These are phyloP conservation scores for Drosophila glabriapex DNA, from an alignment of 2,888 invertebrate genomes.

Conservation along the genomic window DNA sequence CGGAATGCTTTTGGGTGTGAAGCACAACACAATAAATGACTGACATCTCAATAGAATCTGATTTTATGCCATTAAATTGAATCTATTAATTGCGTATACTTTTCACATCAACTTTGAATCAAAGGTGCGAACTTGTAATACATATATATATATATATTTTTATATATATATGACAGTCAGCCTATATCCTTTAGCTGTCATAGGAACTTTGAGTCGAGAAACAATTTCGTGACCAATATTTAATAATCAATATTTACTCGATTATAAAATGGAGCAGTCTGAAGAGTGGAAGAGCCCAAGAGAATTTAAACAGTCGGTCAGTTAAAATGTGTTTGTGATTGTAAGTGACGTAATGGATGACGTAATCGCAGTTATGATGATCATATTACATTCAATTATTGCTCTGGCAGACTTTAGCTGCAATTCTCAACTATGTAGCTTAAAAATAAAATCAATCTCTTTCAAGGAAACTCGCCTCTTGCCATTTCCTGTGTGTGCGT, in stretches of 20 bases:
- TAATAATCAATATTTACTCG: neutral
- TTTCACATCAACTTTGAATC: neutral
- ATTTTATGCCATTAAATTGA: neutral
- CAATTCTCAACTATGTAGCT: neutral
- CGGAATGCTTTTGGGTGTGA: slow-evolving; percentile 1
- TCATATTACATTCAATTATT: neutral
- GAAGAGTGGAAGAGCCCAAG: neutral
- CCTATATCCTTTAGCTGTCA: neutral
- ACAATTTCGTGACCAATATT: neutral
- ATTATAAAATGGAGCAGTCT: neutral
- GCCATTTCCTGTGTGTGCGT: slow-evolving; percentile 59
- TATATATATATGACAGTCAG: neutral
- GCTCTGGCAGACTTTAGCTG: neutral
- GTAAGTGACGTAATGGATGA: neutral
- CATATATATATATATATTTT: neutral
- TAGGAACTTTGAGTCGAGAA: neutral
- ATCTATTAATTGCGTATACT: neutral
- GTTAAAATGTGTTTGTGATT: neutral
- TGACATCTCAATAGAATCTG: neutral
- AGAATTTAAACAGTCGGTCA: neutral
- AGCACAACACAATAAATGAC: neutral
- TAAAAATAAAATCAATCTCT: slow-evolving; percentile 32
- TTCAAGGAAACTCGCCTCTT: slow-evolving; percentile 14
- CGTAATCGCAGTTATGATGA: neutral
- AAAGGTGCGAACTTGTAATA: too few species aligned